phyloP scores from a whole-genome alignment of 2,797 vertebrate species.

The Scleropages formosus region DNA sequence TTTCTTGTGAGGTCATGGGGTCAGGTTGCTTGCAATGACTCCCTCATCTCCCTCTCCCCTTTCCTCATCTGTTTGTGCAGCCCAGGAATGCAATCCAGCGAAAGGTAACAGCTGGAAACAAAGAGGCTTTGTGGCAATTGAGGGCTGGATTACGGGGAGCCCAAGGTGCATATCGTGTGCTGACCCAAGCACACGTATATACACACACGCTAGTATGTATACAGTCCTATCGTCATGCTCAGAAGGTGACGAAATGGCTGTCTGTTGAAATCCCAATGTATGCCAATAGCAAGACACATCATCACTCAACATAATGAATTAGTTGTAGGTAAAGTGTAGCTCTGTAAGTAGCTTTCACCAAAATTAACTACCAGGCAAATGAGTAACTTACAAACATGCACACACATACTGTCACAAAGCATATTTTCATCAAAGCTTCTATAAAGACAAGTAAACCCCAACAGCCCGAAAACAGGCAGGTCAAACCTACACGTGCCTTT shows the following conservation, averaged over 20 bases:
- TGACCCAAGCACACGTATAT: neutral
- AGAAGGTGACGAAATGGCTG: no score
- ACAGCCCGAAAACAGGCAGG: no score
- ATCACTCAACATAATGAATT: no score
- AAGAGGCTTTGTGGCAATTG: conserved; percentile 66
- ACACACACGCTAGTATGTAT: conserved; percentile 12
- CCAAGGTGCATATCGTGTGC: conserved; percentile 36
- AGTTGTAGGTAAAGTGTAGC: no score
- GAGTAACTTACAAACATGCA: no score
- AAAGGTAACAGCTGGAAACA: conserved; percentile 76
- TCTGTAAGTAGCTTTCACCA: conserved; percentile 5
- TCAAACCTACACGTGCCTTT: neutral
- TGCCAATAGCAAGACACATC: no score
- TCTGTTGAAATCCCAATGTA: no score
- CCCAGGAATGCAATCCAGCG: conserved; percentile 78
- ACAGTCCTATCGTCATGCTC: no score
- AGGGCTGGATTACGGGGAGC: neutral
- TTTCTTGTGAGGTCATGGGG: conserved; percentile 74
- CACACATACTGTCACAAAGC: neutral
- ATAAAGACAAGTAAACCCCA: neutral
- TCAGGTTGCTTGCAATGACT: conserved; percentile 61
- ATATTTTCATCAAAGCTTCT: no score
- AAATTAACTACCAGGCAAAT: conserved; percentile 41
- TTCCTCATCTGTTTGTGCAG: conserved; percentile 70
- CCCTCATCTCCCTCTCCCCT: conserved; percentile 41